phyloP scores from a whole-genome alignment of 2,797 vertebrate species.

The Tragopan temminckii region DNA sequence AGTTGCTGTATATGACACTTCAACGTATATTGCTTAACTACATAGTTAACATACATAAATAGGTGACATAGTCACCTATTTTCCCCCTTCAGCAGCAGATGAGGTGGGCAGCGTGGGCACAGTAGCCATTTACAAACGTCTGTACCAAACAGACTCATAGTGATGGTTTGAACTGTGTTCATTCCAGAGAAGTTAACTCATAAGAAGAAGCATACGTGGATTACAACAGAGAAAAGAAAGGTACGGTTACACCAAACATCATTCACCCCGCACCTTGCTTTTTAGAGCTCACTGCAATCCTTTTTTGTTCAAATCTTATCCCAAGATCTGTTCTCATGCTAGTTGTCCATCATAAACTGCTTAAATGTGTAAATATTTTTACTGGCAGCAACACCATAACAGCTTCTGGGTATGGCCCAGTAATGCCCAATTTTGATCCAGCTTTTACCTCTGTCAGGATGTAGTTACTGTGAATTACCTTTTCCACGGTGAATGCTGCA shows the following conservation, averaged over 20 bases:
- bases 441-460: not conserved
- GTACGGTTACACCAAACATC: not conserved
- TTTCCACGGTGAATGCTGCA: not conserved
- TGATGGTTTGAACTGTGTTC: not conserved
- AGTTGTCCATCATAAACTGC: not conserved
- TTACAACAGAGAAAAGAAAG: not conserved
- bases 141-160: not conserved
- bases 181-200: constrained; percentile 1
- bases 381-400: not conserved
- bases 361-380: not conserved
- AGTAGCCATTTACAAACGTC: not conserved
- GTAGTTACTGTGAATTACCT: not conserved
- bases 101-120: not conserved
- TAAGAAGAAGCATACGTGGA: not conserved
- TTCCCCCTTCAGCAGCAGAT: not conserved
- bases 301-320: not conserved
- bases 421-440: not conserved
- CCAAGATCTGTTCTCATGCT: not conserved
- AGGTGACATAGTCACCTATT: not conserved
- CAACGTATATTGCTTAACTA: rapidly evolving
- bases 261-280: not conserved
- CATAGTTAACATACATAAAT: rapidly evolving
- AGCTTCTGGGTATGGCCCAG: not conserved
- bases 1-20: not conserved
- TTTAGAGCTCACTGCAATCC: not conserved